Percentiles rank a stretch among this genome's conserved stretches.
Conservation (phyloP, 2,888 invertebrate species). For the Strigamia maritima region DNA sequence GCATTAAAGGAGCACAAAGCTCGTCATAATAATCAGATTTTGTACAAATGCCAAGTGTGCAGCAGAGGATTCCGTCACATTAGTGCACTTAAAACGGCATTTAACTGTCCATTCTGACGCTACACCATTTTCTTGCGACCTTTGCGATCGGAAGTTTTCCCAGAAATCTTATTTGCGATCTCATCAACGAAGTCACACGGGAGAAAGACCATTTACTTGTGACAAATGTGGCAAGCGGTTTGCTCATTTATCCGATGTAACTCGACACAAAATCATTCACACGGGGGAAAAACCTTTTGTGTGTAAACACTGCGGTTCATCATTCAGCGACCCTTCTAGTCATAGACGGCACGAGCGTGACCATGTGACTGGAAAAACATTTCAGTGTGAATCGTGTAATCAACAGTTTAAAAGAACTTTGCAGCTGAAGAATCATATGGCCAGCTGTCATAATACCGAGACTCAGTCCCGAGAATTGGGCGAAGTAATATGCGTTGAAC, state of each 20-base stretch:
- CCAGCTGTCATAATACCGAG: not conserved
- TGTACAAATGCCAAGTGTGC: constrained; percentile 35
- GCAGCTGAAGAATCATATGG: constrained; percentile 42
- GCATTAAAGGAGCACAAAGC: constrained; percentile 37
- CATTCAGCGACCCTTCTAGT: constrained; percentile 43
- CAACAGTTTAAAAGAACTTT: constrained; percentile 42
- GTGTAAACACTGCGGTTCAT: constrained; percentile 43
- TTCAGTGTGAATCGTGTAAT: constrained; percentile 42
- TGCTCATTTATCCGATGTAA: constrained; percentile 42
- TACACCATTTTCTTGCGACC: constrained; percentile 16
- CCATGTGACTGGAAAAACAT: constrained; percentile 40
- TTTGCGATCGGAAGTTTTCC: constrained; percentile 24
- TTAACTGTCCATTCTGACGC: constrained; percentile 32
- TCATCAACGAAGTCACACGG: constrained; percentile 35
- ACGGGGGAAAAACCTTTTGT: constrained; percentile 44
- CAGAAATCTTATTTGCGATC: constrained; percentile 31
- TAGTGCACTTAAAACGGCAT: constrained; percentile 33
- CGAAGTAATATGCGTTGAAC: constrained; percentile 1
- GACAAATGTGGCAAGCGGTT: constrained; percentile 43
- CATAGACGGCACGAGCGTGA: constrained; percentile 43
- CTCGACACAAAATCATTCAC: constrained; percentile 43
- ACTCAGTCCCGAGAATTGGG: not conserved
- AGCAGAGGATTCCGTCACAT: constrained; percentile 31
- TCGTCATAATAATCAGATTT: not conserved
- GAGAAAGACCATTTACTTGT: constrained; percentile 41